Evolutionary conservation across 2,113 vertebrate genomes (phyloP).

Genomic region (Merops nubicus): DNA sequence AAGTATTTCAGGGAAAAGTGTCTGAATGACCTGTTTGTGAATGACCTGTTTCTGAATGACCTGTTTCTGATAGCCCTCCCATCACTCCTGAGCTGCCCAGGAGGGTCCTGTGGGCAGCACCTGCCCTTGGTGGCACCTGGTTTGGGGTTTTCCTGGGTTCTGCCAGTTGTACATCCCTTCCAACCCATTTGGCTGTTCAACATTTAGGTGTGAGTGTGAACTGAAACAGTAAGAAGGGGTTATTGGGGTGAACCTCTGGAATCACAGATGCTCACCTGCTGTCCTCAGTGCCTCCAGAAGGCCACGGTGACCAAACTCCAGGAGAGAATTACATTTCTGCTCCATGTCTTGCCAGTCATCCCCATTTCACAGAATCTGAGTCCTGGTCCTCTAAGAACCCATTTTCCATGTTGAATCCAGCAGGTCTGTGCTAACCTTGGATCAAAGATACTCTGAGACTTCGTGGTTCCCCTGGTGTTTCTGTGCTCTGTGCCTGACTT

Average conservation of each 20-base stretch:
- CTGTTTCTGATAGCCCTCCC: background rate
- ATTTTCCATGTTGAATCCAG: background rate
- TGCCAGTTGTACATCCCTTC: background rate
- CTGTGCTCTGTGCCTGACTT: background rate
- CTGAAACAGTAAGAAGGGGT: background rate
- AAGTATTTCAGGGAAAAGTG: background rate
- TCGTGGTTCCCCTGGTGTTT: background rate
- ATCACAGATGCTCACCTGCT: background rate
- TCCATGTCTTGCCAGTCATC: background rate
- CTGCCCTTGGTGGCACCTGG: background rate
- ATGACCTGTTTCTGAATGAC: accelerated
- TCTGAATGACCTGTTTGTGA: too few relatives aligned
- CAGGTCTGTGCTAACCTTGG: background rate
- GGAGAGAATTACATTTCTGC: background rate
- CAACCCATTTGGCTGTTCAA: background rate
- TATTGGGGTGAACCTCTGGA: background rate
- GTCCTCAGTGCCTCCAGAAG: background rate
- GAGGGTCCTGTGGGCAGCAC: background rate
- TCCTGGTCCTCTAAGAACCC: background rate
- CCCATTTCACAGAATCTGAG: background rate
- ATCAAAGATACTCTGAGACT: background rate
- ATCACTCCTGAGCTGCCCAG: background rate
- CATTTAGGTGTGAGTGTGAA: background rate
- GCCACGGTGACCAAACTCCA: background rate
- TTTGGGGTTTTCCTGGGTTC: background rate